Evolutionary conservation across 1,140 invertebrate species (phyloP), one percentile per base, ranked within the genome.

Genomic region (Pygmarrhopalites habei): DNA sequence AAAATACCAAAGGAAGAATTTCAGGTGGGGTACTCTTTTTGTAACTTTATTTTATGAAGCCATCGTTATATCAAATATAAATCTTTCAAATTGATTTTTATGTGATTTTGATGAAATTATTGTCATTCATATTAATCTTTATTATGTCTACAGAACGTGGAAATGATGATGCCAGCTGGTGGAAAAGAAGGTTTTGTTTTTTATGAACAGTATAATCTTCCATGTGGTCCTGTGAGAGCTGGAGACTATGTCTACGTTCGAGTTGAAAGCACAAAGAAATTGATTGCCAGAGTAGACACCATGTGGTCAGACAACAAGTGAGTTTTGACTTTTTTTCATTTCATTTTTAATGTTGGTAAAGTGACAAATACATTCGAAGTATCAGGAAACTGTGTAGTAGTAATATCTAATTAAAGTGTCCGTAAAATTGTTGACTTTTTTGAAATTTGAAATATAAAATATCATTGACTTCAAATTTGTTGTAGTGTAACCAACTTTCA

Each of bases 161-260:
- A 88, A 44, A 77, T 85, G 59, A 85, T 84, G 72, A 83, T 83
- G 71, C 74, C 82, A 1, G 62, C 64, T 28, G 77, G 79, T 41
- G 86, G 87, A 21, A 63, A 68, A 72, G 82, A 87, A 62, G 88
- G 87, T 62, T 86, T 85, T 74, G 86, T 83, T 0, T 95, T 92
- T 76, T 96, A 90, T 75, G 91, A 96, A 76, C 94, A 96, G 74
- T 93, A 89, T 73, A 91, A 89, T 72, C 87, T 88, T 0, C 88
- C 86, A 71, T 85, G 84, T 39, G 89, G 90, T 26, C 80, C 86
- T 30, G 82, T 94, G 60, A 88, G 93, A 83, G 88, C 85, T 47
- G 94, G 93, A 15, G 95, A 98, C 77, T 95, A 87, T 78, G 91
- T 96, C 30, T 95, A 95, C 75, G 90, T 95, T 14, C 86, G 88